Percentiles rank a stretch among this genome's conserved stretches.
These are phyloP conservation scores for Pseudorasbora parva DNA, from an alignment of 2,113 vertebrate species.

Conservation along the genomic window DNA sequence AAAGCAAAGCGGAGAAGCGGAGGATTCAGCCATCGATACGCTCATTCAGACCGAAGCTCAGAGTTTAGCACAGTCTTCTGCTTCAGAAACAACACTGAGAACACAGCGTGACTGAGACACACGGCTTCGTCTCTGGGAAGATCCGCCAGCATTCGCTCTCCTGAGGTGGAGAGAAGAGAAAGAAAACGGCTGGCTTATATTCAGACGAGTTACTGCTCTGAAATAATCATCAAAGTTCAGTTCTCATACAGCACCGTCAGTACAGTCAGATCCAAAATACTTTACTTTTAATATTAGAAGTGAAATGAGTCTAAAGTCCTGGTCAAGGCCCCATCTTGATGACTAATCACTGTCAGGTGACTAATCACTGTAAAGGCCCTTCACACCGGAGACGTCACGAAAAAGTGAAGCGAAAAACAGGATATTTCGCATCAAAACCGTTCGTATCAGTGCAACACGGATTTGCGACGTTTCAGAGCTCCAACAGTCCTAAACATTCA, in stretches of 20 bases:
- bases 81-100: background rate
- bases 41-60: background rate
- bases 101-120: background rate
- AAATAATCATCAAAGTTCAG: background rate
- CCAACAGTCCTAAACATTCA: no score
- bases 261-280: no score
- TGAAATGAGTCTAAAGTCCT: background rate
- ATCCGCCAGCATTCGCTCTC: background rate
- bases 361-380: no score
- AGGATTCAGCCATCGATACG: background rate
- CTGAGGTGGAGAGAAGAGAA: background rate
- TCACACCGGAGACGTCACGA: no score
- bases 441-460: no score
- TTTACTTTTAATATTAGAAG: no score
- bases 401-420: no score
- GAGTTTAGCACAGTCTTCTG: background rate
- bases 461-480: no score
- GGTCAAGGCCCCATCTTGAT: background rate
- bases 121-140: background rate
- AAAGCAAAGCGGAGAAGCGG: background rate
- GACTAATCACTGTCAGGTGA: no score
- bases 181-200: background rate
- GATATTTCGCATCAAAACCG: no score
- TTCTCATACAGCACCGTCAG: no score
- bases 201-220: background rate